phyloP scores from a whole-genome alignment of 2,113 vertebrate species.

The Pelusios castaneus region DNA sequence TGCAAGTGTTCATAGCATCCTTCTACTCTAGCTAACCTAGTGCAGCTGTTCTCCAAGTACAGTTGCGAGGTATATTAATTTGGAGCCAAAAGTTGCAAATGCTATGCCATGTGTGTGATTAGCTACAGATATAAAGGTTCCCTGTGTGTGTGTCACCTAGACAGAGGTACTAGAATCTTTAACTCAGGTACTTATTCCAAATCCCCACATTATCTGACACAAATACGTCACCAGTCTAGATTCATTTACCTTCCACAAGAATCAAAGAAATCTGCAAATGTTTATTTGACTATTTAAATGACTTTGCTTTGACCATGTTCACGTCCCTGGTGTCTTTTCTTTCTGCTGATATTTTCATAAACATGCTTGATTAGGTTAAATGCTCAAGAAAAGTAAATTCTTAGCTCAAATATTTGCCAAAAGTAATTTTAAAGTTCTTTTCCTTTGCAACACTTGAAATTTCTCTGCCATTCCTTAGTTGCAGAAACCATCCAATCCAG shows the following conservation, averaged over 20 bases:
- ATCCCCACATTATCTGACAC: neutral
- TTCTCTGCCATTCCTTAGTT: neutral
- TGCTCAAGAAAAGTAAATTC: neutral
- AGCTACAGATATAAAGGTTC: fast-evolving
- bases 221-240: neutral
- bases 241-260: neutral
- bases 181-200: neutral
- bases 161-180: fast-evolving
- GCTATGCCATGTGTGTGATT: fast-evolving
- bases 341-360: neutral
- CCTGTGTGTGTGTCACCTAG: neutral
- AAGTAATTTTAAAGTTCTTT: neutral
- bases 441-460: neutral
- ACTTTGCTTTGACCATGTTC: conserved; percentile 42
- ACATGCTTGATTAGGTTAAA: neutral
- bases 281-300: conserved; percentile 26
- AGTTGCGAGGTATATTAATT: neutral
- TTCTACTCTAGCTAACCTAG: neutral
- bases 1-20: neutral
- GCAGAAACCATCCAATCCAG: neutral
- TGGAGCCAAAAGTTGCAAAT: neutral
- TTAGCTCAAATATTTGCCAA: neutral
- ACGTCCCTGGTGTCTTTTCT: neutral
- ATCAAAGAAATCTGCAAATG: conserved; percentile 45
- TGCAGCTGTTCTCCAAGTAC: fast-evolving